Conservation (phyloP, 2,888 invertebrate species). For the Kryphioiulus occultus region DNA sequence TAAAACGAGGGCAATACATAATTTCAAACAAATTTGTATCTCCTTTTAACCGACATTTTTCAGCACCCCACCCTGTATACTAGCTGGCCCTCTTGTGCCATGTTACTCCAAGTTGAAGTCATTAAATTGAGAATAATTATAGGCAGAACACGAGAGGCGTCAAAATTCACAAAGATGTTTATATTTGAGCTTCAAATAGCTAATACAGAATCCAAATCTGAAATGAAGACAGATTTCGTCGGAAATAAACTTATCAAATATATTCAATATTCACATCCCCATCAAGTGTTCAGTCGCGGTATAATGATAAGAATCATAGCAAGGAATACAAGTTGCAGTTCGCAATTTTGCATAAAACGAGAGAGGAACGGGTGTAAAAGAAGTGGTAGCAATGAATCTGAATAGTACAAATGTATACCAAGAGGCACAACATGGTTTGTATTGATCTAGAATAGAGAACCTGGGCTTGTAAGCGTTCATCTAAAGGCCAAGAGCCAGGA, state of each 20-base stretch:
- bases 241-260: neutral
- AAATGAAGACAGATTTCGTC: neutral
- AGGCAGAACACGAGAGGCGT: neutral
- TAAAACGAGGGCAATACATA: no score
- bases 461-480: conserved; percentile 16
- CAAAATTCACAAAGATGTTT: conserved; percentile 17
- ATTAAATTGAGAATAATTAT: neutral
- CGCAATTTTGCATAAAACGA: conserved; percentile 12
- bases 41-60: no score
- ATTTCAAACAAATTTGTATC: no score
- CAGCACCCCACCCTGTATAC: no score
- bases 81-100: no score
- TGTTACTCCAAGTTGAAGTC: no score
- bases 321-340: neutral
- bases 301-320: neutral
- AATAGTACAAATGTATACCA: conserved; percentile 23
- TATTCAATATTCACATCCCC: neutral
- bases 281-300: neutral
- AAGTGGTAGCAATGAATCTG: neutral
- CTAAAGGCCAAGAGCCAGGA: neutral
- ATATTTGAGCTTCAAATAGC: conserved; percentile 13
- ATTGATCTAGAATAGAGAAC: conserved; percentile 17
- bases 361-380: neutral
- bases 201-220: neutral
- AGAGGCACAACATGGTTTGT: conserved; percentile 23